phyloP scores from a whole-genome alignment of 2,797 vertebrate species.

The Galagoides demidoff region DNA sequence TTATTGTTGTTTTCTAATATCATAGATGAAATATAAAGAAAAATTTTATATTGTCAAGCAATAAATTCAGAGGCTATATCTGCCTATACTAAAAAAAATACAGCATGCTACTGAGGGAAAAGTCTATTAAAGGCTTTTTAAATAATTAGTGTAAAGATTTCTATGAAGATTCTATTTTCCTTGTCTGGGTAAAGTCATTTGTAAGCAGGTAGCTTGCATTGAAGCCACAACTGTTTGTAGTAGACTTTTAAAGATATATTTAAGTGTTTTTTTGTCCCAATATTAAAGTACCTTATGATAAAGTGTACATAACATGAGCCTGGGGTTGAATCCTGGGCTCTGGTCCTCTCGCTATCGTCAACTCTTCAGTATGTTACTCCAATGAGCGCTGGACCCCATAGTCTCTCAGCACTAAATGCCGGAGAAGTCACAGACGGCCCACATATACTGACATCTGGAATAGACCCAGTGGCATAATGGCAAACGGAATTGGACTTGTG shows the following conservation, averaged over 20 bases:
- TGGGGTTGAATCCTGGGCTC: background rate
- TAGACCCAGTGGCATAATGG: background rate
- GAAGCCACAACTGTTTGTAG: background rate
- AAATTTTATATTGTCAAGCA: background rate
- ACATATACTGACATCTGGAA: background rate
- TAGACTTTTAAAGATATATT: background rate
- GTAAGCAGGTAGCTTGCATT: background rate
- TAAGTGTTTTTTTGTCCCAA: background rate
- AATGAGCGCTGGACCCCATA: background rate
- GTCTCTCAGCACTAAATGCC: background rate
- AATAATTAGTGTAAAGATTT: background rate
- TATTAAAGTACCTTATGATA: background rate
- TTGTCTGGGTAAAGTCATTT: background rate
- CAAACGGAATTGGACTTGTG: background rate
- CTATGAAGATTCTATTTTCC: background rate
- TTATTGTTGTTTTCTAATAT: too few species aligned
- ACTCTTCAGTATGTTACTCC: background rate
- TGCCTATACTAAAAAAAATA: background rate
- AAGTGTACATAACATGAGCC: background rate
- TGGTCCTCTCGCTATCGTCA: background rate
- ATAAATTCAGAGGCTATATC: background rate
- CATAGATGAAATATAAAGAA: background rate
- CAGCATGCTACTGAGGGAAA: background rate
- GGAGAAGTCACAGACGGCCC: rapidly evolving
- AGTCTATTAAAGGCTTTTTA: background rate